Conservation (phyloP, 2,888 invertebrate species). For the Mesorhabditis spiculigera region DNA sequence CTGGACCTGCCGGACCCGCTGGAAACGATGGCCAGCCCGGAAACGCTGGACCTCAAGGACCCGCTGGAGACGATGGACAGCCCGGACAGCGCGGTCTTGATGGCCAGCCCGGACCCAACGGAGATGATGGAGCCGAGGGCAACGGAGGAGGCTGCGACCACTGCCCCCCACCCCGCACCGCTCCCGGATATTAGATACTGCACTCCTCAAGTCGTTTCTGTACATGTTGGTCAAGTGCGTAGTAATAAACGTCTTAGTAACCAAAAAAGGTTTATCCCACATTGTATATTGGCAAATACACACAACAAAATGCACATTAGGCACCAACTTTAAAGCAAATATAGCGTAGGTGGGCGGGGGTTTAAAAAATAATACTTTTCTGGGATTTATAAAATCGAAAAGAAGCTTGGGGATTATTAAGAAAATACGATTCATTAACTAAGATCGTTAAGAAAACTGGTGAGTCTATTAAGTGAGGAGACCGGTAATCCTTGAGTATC, state of each 20-base stretch:
- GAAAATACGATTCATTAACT: too few species aligned
- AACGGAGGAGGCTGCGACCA: conserved; percentile 39
- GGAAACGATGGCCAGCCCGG: conserved; percentile 28
- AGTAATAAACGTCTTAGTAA: neutral
- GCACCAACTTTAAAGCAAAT: too few species aligned
- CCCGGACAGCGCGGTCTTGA: conserved; percentile 33
- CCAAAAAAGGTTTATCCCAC: neutral
- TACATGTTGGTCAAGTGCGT: neutral
- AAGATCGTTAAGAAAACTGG: too few species aligned
- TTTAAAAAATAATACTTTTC: too few species aligned
- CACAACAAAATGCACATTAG: neutral
- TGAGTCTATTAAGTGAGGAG: too few species aligned
- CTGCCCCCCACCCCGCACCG: conserved; percentile 42
- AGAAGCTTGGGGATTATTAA: too few species aligned
- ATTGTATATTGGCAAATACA: neutral
- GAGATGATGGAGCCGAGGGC: conserved; percentile 32
- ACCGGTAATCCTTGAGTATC: too few species aligned
- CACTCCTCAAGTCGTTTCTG: neutral
- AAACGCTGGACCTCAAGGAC: conserved; percentile 30
- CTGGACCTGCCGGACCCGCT: conserved; percentile 31
- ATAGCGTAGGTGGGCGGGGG: too few species aligned
- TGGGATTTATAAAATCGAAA: too few species aligned
- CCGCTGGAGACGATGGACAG: conserved; percentile 24
- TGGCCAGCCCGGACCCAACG: conserved; percentile 29
- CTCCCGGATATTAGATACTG: conserved; percentile 38